phyloP scores from a whole-genome alignment of 2,113 vertebrate genomes.

The Symphodus melops region DNA sequence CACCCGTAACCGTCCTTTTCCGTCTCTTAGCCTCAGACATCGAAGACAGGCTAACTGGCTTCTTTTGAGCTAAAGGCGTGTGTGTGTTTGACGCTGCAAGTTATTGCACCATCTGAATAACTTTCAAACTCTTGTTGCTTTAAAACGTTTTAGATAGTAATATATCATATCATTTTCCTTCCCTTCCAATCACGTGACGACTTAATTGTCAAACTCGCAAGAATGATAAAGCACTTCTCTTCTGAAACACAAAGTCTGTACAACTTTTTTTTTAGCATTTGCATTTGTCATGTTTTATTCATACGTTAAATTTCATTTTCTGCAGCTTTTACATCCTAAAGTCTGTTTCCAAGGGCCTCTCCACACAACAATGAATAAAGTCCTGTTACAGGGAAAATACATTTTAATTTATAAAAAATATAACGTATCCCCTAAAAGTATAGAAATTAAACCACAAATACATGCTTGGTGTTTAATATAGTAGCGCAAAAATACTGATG shows the following conservation, averaged over 20 bases:
- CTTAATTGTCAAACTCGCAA: background rate
- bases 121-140: too few relatives aligned
- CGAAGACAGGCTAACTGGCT: too few relatives aligned
- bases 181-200: too few relatives aligned
- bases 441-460: slow-evolving; percentile 12
- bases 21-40: too few relatives aligned
- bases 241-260: background rate
- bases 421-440: background rate
- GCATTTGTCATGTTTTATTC: slow-evolving; percentile 3
- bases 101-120: too few relatives aligned
- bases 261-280: background rate
- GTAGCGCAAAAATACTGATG: background rate
- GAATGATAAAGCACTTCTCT: background rate
- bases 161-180: too few relatives aligned
- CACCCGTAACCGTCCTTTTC: too few relatives aligned
- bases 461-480: background rate
- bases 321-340: background rate
- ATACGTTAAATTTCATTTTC: background rate
- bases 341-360: background rate
- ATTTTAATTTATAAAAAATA: background rate
- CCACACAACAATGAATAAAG: background rate
- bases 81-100: too few relatives aligned
- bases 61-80: too few relatives aligned
- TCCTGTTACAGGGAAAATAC: background rate
- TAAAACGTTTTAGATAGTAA: too few relatives aligned